phyloP scores from a whole-genome alignment of 1,140 invertebrate genomes.

The Drosophila pruinosa region DNA sequence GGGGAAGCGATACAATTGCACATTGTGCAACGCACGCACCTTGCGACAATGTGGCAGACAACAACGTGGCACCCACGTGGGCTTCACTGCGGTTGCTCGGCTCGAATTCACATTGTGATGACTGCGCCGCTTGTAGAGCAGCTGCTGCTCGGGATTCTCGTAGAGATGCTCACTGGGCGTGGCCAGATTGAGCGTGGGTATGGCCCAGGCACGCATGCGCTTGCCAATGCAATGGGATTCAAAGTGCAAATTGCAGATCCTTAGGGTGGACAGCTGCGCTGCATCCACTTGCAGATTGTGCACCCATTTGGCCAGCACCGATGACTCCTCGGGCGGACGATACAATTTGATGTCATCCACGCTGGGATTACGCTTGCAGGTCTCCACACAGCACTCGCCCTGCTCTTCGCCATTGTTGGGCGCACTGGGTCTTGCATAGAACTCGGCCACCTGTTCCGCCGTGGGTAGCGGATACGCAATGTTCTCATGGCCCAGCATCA shows the following conservation, averaged over 20 bases:
- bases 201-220: constrained; percentile 72
- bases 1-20: constrained; percentile 75
- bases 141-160: constrained; percentile 70
- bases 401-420: constrained; percentile 76
- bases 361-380: constrained; percentile 73
- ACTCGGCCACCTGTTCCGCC: constrained; percentile 66
- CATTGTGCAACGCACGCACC: constrained; percentile 63
- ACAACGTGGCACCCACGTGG: constrained; percentile 74
- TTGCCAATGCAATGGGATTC: constrained; percentile 77
- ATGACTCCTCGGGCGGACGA: constrained; percentile 67
- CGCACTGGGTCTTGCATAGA: constrained; percentile 61
- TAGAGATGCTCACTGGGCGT: constrained; percentile 70
- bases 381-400: constrained; percentile 76
- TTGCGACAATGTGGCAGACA: constrained; percentile 76
- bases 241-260: constrained; percentile 77
- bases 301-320: constrained; percentile 70
- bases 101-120: constrained; percentile 36
- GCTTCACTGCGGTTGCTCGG: constrained; percentile 32
- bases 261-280: constrained; percentile 36
- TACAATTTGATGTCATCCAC: constrained; percentile 76
- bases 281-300: constrained; percentile 70
- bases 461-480: constrained; percentile 64
- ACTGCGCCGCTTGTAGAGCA: constrained; percentile 62
- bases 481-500: constrained; percentile 67
- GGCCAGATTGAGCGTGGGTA: constrained; percentile 72